phyloP scores from a whole-genome alignment of 2,797 vertebrate genomes.

The Okamejei kenojei region DNA sequence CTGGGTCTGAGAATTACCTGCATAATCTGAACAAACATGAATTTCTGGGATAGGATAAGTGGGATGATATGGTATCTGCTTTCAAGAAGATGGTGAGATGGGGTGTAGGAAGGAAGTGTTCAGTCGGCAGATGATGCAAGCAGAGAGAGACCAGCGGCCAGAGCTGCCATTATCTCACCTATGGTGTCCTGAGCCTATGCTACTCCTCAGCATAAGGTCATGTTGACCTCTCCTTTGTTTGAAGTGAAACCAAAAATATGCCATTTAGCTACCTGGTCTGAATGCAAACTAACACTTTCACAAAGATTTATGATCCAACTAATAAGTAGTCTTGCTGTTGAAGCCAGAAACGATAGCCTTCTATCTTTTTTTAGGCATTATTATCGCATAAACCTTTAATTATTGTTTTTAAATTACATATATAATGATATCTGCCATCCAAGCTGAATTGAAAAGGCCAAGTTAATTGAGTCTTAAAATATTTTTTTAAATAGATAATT shows the following conservation, averaged over 20 bases:
- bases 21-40: not conserved
- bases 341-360: not conserved
- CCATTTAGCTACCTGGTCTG: not conserved
- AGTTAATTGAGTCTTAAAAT: constrained; percentile 24
- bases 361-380: not conserved
- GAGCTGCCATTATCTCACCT: not conserved
- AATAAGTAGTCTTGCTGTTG: not conserved
- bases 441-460: not conserved
- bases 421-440: not conserved
- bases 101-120: too few species aligned
- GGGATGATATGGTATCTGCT: not conserved
- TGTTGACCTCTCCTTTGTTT: not conserved
- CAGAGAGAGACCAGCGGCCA: not conserved
- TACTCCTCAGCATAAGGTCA: not conserved
- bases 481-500: not conserved
- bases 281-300: not conserved
- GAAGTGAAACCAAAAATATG: not conserved
- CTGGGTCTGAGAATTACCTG: not conserved
- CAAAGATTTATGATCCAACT: not conserved
- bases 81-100: not conserved
- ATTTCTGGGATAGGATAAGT: not conserved
- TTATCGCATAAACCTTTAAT: not conserved
- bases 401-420: not conserved
- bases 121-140: not conserved
- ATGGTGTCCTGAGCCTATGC: not conserved